These are phyloP conservation scores for Limosa lapponica DNA, from an alignment of 2,797 vertebrate species.

Conservation along the genomic window DNA sequence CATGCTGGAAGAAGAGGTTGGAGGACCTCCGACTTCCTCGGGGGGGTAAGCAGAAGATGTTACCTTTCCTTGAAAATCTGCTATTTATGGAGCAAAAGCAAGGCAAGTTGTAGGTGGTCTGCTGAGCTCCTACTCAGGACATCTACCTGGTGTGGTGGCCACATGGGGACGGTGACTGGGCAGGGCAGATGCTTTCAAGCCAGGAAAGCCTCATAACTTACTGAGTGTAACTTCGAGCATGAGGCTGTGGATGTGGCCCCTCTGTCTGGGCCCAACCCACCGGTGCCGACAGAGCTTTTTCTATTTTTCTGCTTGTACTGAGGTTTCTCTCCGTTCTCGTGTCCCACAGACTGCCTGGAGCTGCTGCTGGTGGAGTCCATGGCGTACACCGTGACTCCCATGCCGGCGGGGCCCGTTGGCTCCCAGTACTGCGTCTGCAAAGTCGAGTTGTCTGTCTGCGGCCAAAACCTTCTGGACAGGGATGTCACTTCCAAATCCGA, in stretches of 20 bases:
- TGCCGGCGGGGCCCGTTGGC: constrained; percentile 69
- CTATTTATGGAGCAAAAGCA: background rate
- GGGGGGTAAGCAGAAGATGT: fast-evolving
- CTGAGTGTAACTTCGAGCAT: background rate
- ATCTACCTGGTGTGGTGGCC: background rate
- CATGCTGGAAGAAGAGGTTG: background rate
- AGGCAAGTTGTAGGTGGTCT: background rate
- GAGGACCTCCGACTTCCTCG: fast-evolving
- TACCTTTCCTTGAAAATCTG: background rate
- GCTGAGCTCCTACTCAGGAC: background rate
- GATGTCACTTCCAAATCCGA: constrained; percentile 98
- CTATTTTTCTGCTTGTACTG: background rate
- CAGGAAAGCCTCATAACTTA: background rate
- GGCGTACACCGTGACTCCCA: constrained; percentile 84
- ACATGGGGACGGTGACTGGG: background rate
- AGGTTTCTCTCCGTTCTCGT: background rate
- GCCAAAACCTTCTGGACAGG: constrained; percentile 91
- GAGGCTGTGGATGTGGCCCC: background rate
- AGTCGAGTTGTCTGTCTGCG: constrained; percentile 92
- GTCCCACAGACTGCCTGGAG: constrained; percentile 74
- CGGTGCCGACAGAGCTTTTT: fast-evolving
- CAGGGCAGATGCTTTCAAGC: background rate
- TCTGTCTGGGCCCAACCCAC: background rate
- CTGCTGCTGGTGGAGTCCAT: constrained; percentile 76
- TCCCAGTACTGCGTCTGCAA: constrained; percentile 91